Evolutionary conservation across 2,888 invertebrate species (phyloP), one percentile per base, ranked within the genome.

Genomic region (Amblyteles armatorius): DNA sequence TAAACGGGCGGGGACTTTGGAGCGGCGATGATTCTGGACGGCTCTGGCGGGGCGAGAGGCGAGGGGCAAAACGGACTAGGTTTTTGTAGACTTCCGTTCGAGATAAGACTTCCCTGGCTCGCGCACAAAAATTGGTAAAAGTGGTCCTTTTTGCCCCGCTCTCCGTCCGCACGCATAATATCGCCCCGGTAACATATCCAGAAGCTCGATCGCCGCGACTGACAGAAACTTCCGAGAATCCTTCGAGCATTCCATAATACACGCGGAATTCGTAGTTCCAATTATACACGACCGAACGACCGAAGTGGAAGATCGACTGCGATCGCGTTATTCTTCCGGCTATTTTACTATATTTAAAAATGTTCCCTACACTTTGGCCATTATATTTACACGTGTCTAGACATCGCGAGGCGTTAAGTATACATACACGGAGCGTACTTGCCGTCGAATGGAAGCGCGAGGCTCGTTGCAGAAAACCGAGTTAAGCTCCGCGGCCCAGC

Each of bases 301-400:
- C 77, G 57, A 82, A 69, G 72, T 67, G 60, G 33, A 52, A 57
- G 29, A 69, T 63, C 50, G 29, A 63, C 3, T 29, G 52, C 16
- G 26, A 44, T 79, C 50, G 36, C 22, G 71, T 19, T 71, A 60
- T 79, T 63, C 63, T 7, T 29, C 33, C 22, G 60, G 71, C 11
- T 50, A 69, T 29, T 72, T 71, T 79, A 22, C 40, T 76, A 76
- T 81, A 79, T 79, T 76, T 60, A 69, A 74, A 69, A 68, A 16
- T 11, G 11, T 36, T 76, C 68, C 36, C 50, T 71, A 52, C 63
- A 57, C 50, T 57, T 44, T n/a, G 57, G 13, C 72, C 55, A 29
- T 73, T 68, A n/a, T 65, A 74, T 83, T 73, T 69, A 68, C 60
- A 63, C 60, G 29, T 68, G 79, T 80, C 73, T 80, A 72, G 79